Base-by-base conservation (phyloP, 2,113 vertebrate genomes). In the Periophthalmus modestus region DNA sequence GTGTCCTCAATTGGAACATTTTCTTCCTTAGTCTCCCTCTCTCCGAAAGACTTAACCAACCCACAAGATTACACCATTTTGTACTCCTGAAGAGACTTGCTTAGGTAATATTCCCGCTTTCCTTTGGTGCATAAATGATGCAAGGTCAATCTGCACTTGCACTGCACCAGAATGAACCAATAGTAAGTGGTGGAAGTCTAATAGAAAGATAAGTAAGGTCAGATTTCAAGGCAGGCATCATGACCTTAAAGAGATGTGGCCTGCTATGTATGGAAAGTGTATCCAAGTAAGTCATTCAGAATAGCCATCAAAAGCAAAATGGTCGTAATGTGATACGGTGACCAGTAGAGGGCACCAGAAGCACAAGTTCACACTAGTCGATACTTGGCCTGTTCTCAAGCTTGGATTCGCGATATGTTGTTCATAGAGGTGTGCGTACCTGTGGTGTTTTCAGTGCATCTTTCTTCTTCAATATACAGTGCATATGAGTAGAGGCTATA, bases 311-410 rank as follows among this genome's bases (percentile, higher is more conserved):
- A 13, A 15, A 36, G 33, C 4, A 19, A 52, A 52, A 5, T 1
- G 15, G n/a, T 6, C 81, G 75, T 71, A 69, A 55, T 85, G 57
- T 19, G 50, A 9, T 0, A 16, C 12, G 3, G 19, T 24, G 68
- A 68, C 39, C 91, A 83, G 77, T 50, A 87, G 89, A 85, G 82
- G 87, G 87, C 75, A 69, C 72, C 73, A 71, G 28, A 74, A 50
- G 79, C 48, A 50, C 68, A 52, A 10, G 1, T 2, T 62, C 19
- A 16, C 7, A 55, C 18, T 54, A 3, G 47, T 16, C 16, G 13
- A 15, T 43, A 43, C 39, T 2, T 0, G 39, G 39, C 39, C 39
- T 43, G 0, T 43, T 10, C 39, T 7, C 7, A 10, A 43, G 7
- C 10, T 43, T 43, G 39, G 6, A 1, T 43, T 43, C 7, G 39